A percentile compares a stretch with the other conserved stretches of the same genome.
phyloP scores from a whole-genome alignment of 2,113 vertebrate species.

The Psilopsiagon aymara region DNA sequence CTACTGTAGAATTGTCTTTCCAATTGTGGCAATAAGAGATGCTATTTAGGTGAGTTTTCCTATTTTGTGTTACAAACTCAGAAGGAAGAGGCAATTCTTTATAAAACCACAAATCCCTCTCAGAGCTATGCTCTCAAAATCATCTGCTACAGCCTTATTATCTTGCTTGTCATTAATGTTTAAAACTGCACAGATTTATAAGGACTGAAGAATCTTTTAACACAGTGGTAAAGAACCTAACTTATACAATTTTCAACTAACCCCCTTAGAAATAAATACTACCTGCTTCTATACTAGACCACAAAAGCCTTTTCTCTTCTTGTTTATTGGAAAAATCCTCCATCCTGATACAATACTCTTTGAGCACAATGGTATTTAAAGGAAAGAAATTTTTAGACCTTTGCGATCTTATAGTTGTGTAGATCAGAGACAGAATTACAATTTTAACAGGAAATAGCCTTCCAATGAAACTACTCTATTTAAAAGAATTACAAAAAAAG shows the following conservation, averaged over 20 bases:
- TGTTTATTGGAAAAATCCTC: conserved; percentile 37
- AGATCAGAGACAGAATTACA: conserved; percentile 12
- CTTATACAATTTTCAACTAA: not conserved
- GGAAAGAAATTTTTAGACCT: conserved; percentile 14
- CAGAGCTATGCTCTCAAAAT: not conserved
- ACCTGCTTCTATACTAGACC: not conserved
- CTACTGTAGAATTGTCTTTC: not conserved
- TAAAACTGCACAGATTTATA: conserved; percentile 10
- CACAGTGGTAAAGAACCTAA: not conserved
- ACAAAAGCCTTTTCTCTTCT: conserved; percentile 12
- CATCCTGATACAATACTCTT: not conserved
- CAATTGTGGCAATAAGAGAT: not conserved
- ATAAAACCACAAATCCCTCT: not conserved
- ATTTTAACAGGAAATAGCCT: conserved; percentile 14
- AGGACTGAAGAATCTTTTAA: not conserved
- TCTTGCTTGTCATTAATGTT: not conserved
- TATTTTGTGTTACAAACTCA: not conserved
- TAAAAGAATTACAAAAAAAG: not conserved
- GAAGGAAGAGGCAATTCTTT: not conserved
- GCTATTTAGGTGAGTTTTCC: not conserved
- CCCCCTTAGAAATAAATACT: not conserved
- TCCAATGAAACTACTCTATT: conserved; percentile 1
- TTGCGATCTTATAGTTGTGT: not conserved
- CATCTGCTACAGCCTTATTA: not conserved
- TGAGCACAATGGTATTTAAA: conserved; percentile 22